Evolutionary conservation across 2,797 vertebrate species (phyloP).

Genomic region (Argyrosomus regius): DNA sequence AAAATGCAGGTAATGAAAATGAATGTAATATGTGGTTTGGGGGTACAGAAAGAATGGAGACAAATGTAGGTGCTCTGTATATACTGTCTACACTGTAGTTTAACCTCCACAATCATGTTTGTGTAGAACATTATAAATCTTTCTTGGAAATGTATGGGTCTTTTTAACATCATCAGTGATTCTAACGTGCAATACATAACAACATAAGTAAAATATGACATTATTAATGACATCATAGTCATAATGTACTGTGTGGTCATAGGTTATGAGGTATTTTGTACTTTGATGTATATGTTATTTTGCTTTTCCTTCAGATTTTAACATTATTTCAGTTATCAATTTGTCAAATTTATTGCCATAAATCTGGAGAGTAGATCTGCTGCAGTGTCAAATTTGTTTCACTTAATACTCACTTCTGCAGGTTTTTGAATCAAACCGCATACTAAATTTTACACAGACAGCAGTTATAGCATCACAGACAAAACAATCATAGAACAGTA

Average conservation of each 20-base stretch:
- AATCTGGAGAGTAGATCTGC: conserved; percentile 1
- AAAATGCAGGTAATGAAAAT: neutral
- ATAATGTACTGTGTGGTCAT: neutral
- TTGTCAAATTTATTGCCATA: neutral
- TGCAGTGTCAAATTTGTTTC: neutral
- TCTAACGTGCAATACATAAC: neutral
- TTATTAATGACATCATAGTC: neutral
- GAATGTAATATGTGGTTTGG: conserved; percentile 6
- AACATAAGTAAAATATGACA: neutral
- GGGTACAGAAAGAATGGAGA: neutral
- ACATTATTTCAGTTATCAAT: neutral
- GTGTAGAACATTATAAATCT: neutral
- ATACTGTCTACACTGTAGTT: neutral
- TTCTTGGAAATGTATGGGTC: neutral
- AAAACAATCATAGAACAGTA: neutral
- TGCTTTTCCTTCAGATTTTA: neutral
- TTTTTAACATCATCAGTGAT: neutral
- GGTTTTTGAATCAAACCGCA: neutral
- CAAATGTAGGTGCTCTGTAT: neutral
- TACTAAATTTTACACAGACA: neutral
- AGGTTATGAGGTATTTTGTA: neutral
- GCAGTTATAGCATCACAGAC: neutral
- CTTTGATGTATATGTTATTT: neutral
- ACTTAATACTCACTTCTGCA: neutral
- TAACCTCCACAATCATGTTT: neutral